Base-by-base conservation (phyloP, 1,140 invertebrate species). In the Drosophila ficusphila region DNA sequence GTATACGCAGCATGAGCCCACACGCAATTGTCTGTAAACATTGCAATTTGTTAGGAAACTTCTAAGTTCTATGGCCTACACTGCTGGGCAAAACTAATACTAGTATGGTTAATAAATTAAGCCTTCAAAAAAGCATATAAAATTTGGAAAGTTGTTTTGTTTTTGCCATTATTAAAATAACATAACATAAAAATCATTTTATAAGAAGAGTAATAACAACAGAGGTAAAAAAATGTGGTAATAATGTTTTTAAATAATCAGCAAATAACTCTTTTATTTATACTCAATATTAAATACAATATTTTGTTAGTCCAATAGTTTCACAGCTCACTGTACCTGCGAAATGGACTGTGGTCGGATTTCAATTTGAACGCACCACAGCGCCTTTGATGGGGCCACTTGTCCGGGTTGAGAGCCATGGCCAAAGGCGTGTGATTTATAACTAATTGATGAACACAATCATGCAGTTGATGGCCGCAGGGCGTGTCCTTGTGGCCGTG, bases 371-470 rank as follows among this genome's bases (percentile, higher is more conserved):
- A n/a, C 34, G 21, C 6, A n/a, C 36, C 21, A 23, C 39, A 14
- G 31, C 49, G 39, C 19, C 64, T 56, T 69, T 47, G 64, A 41
- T 47, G 19, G 33, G 23, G 23, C 61, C 29, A 38, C 47, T 54
- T 52, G 47, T 52, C 47, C 64, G 39, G 38, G 39, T 46, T 29
- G 48, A 69, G 23, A 51, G 36, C 34, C 33, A 42, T 39, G 36
- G 21, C 39, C 49, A 42, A 60, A 52, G 36, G 64, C 75, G 70
- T 85, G 54, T 83, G 79, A 83, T 83, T 83, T 79, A 79, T 78
- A 83, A 85, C 79, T 85, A 83, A 83, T 83, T 83, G 75, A 83
- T 79, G 79, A 83, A 78, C 79, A 78, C 68, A 83, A 82, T 78
- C 68, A 54, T 70, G 75, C 69, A 83, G 69, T 57, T 70, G 64